These are phyloP conservation scores for Nothocercus nigrocapillus DNA, from an alignment of 2,113 vertebrate species.

Conservation along the genomic window DNA sequence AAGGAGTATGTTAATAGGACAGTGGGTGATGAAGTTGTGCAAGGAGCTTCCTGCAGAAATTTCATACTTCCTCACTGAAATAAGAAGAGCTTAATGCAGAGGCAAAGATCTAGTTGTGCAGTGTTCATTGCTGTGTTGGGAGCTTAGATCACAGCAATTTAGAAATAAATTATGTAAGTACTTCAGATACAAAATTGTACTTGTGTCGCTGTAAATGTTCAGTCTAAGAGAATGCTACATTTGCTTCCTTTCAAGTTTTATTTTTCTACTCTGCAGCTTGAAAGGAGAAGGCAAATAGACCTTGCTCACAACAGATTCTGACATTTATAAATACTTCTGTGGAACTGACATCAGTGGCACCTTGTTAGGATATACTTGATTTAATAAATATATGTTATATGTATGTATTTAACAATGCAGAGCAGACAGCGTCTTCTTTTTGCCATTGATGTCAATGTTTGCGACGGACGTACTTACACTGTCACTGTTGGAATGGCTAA, in stretches of 20 bases:
- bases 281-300: background rate
- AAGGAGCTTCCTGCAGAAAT: background rate
- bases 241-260: background rate
- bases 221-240: background rate
- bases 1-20: background rate
- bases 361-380: background rate
- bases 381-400: background rate
- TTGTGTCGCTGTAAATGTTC: background rate
- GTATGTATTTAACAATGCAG: background rate
- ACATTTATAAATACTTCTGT: background rate
- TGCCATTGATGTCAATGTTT: background rate
- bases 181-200: background rate
- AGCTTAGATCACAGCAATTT: background rate
- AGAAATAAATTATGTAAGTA: background rate
- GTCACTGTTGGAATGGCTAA: background rate
- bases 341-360: background rate
- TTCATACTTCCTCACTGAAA: background rate
- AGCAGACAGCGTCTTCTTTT: background rate
- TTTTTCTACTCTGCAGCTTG: fast-evolving
- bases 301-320: background rate
- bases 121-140: background rate
- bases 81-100: background rate
- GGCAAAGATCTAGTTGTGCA: background rate
- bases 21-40: background rate
- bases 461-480: background rate